These are phyloP conservation scores for Sarotherodon lohbergeri DNA, from an alignment of 2,113 vertebrate genomes.

Conservation along the genomic window DNA sequence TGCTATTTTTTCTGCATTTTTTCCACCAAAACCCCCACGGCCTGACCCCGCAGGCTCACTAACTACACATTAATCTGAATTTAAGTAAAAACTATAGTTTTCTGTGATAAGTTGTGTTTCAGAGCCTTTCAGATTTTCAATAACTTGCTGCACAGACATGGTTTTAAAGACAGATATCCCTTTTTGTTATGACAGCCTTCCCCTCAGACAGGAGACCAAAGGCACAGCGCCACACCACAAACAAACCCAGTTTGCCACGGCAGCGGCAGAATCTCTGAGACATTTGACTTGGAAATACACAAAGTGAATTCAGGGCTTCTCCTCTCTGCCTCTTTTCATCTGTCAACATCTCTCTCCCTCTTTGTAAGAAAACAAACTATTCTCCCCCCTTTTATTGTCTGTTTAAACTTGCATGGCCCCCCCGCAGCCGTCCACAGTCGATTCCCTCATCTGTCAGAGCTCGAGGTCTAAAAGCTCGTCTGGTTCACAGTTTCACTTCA, in stretches of 20 bases:
- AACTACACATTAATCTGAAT: not conserved
- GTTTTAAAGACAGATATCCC: not conserved
- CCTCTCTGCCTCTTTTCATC: constrained; percentile 41
- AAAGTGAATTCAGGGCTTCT: constrained; percentile 50
- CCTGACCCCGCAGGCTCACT: not conserved
- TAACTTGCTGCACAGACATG: not conserved
- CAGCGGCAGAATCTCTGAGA: constrained; percentile 27
- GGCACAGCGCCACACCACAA: constrained; percentile 7
- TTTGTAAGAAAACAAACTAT: constrained; percentile 39
- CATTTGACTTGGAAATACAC: constrained; percentile 59
- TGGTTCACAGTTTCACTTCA: constrained; percentile 68
- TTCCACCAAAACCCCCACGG: not conserved
- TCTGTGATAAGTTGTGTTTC: not conserved
- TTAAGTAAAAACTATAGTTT: not conserved
- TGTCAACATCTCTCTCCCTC: constrained; percentile 45
- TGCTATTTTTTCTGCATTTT: not conserved
- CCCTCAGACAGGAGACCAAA: constrained; percentile 20
- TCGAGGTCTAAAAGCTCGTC: constrained; percentile 69
- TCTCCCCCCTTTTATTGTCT: constrained; percentile 63
- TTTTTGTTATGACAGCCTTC: constrained; percentile 11
- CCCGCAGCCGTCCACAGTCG: constrained; percentile 44
- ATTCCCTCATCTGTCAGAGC: constrained; percentile 69
- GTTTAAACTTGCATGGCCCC: constrained; percentile 71
- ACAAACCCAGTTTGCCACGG: not conserved
- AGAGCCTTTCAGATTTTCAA: not conserved